Evolutionary conservation across 2,797 vertebrate species (phyloP).

Genomic region (Furcifer pardalis): DNA sequence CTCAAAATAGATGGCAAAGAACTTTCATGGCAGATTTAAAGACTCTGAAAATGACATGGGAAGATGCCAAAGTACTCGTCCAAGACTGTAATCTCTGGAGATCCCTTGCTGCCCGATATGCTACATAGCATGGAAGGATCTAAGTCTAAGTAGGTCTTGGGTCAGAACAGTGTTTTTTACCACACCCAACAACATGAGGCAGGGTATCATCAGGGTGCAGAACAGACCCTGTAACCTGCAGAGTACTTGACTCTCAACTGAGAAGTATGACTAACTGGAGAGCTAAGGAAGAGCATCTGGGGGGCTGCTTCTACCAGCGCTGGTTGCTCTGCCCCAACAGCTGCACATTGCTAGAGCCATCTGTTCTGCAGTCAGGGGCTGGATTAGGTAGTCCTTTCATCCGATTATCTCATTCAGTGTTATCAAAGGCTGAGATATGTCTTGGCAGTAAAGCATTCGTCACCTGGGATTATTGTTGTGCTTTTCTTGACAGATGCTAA

Average conservation of each 20-base stretch:
- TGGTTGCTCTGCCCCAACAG: background rate
- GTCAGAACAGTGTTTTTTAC: no score
- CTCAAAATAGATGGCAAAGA: no score
- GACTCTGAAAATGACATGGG: no score
- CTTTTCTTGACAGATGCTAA: background rate
- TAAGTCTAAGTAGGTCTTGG: no score
- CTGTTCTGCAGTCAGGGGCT: background rate
- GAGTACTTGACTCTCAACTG: background rate
- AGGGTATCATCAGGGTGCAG: no score
- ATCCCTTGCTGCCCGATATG: no score
- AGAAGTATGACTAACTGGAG: background rate
- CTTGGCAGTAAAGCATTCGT: background rate
- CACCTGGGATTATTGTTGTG: background rate
- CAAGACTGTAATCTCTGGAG: no score
- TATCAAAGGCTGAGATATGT: background rate
- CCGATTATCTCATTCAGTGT: rapidly evolving
- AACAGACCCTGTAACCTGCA: no score
- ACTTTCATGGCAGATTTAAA: no score
- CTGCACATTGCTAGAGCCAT: background rate
- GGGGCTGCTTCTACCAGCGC: background rate
- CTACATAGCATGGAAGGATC: no score
- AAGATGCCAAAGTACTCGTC: no score
- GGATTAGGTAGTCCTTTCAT: background rate
- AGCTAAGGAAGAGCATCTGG: background rate
- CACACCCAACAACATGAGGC: no score